A percentile compares a stretch with the other conserved stretches of the same genome.
These are phyloP conservation scores for Melanotaenia trifasciata DNA, from an alignment of 2,797 vertebrate genomes.

Conservation along the genomic window DNA sequence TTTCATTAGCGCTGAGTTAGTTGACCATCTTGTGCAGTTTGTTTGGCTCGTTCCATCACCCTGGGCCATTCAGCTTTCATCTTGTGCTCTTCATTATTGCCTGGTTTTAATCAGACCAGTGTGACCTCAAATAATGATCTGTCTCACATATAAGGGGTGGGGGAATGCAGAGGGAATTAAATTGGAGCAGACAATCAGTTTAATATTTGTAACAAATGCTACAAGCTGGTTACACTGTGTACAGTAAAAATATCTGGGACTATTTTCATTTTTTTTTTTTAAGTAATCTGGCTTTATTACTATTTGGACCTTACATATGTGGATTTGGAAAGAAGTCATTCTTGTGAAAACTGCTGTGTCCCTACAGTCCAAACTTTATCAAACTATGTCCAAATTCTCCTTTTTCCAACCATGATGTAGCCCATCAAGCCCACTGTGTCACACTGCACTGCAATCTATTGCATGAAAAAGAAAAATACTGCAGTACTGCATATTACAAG, in stretches of 20 bases:
- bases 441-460: not conserved
- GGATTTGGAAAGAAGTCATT: not conserved
- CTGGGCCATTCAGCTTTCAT: conserved; percentile 62
- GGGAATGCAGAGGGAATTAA: conserved; percentile 14
- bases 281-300: not conserved
- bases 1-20: conserved; percentile 67
- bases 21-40: conserved; percentile 59
- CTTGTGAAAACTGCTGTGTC: not conserved
- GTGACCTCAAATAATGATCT: conserved; percentile 52
- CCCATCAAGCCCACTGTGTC: not conserved
- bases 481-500: not conserved
- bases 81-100: conserved; percentile 45
- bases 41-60: conserved; percentile 67
- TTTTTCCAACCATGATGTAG: not conserved
- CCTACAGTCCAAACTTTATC: not conserved
- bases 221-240: not conserved
- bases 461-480: not conserved
- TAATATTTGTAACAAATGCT: not conserved
- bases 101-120: conserved; percentile 68
- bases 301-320: not conserved
- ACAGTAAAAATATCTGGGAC: not conserved
- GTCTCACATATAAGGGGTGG: conserved; percentile 17
- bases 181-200: not conserved
- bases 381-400: not conserved
- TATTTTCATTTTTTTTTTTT: not conserved